Evolutionary conservation across 2,888 invertebrate species (phyloP).

Genomic region (Odontothrips loti): DNA sequence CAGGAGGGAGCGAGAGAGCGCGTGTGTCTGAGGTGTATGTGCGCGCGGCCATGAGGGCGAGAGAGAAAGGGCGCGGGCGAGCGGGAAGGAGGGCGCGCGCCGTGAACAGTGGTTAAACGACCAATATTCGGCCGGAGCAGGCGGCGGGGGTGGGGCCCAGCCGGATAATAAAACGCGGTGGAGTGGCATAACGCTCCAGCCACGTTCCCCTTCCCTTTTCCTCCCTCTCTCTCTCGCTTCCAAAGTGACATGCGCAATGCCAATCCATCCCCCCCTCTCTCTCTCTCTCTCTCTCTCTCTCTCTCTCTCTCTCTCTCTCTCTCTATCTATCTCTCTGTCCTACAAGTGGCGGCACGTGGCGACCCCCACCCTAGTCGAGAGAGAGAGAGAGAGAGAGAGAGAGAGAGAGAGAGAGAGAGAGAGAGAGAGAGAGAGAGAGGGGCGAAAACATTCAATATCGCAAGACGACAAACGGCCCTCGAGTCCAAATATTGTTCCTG

Average conservation of each 20-base stretch:
- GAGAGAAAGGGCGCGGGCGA: too few species aligned
- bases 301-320: too few species aligned
- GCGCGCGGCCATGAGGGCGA: background rate
- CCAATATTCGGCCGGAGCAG: conserved; percentile 19
- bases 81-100: background rate
- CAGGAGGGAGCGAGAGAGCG: background rate
- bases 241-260: too few species aligned
- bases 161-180: conserved; percentile 4
- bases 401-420: background rate
- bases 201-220: background rate
- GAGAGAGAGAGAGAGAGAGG: background rate
- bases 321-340: background rate
- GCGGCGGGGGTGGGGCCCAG: background rate
- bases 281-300: too few species aligned
- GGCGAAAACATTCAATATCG: conserved; percentile 14
- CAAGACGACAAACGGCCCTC: background rate
- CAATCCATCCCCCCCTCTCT: too few species aligned
- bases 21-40: background rate
- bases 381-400: background rate
- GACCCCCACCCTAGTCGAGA: background rate
- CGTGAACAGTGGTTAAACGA: conserved; percentile 11
- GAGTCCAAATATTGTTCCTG: background rate
- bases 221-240: background rate
- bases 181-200: background rate
- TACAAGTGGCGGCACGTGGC: background rate